These are phyloP conservation scores for Hydrolagus colliei DNA, from an alignment of 2,797 vertebrate species.

Conservation along the genomic window DNA sequence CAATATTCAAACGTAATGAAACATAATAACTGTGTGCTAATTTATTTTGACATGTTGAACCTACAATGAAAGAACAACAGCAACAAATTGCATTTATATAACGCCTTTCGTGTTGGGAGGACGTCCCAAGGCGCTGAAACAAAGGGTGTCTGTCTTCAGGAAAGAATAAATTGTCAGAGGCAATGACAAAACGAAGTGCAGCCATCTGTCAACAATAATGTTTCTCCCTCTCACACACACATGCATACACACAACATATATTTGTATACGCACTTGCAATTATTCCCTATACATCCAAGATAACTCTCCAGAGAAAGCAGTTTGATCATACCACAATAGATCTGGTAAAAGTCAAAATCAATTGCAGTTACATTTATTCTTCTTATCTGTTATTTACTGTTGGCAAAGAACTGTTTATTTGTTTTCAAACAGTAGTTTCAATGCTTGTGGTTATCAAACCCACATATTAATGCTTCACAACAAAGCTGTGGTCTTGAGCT, in stretches of 20 bases:
- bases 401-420: neutral
- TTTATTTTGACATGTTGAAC: no score
- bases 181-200: neutral
- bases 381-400: neutral
- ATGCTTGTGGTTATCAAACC: neutral
- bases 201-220: no score
- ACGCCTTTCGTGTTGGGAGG: no score
- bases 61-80: no score
- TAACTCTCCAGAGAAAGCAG: neutral
- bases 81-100: no score
- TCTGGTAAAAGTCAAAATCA: neutral
- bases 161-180: constrained; percentile 1
- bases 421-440: neutral
- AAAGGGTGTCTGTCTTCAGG: neutral
- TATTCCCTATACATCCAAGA: neutral
- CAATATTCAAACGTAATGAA: no score
- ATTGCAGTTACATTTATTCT: neutral
- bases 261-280: neutral
- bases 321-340: neutral
- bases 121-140: no score
- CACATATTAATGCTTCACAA: neutral
- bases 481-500: neutral
- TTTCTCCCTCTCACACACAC: no score
- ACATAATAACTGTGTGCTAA: no score
- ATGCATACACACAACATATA: no score